A percentile compares a stretch with the other conserved stretches of the same genome.
phyloP scores from a whole-genome alignment of 2,113 vertebrate species.

The Henicopernis longicauda region DNA sequence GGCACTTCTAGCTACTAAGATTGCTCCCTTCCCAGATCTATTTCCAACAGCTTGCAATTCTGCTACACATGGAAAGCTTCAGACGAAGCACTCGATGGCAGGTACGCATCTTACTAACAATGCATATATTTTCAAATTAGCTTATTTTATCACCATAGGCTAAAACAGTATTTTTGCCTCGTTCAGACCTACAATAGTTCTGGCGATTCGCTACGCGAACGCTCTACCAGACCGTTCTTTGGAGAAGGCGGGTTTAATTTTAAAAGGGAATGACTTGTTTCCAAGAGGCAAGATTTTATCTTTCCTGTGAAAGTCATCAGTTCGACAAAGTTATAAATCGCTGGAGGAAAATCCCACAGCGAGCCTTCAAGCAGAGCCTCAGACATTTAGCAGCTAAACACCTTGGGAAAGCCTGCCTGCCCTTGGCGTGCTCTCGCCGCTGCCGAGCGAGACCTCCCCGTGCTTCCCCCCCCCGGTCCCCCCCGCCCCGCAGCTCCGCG shows the following conservation, averaged over 20 bases:
- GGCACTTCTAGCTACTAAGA: not conserved
- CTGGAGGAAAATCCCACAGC: not conserved
- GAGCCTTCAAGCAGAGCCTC: not conserved
- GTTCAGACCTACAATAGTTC: not conserved
- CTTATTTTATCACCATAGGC: not conserved
- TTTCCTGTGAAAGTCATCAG: constrained; percentile 5
- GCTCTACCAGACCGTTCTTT: not conserved
- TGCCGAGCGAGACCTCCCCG: not conserved
- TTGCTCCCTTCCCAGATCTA: not conserved
- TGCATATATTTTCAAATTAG: not conserved
- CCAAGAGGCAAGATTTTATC: constrained; percentile 29
- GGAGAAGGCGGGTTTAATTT: not conserved
- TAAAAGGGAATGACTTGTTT: not conserved
- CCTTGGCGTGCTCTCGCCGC: not conserved
- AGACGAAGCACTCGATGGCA: not conserved
- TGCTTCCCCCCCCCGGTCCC: not conserved
- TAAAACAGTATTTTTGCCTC: not conserved
- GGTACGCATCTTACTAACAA: not conserved
- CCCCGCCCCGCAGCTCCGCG: not conserved
- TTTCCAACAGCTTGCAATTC: not conserved
- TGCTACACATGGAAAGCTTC: not conserved
- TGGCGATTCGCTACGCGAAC: not conserved
- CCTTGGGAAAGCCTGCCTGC: not conserved
- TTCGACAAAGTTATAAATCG: not conserved
- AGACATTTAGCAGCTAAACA: not conserved